Evolutionary conservation across 2,888 invertebrate genomes (phyloP).

Genomic region (Caenorhabditis zanzibari): DNA sequence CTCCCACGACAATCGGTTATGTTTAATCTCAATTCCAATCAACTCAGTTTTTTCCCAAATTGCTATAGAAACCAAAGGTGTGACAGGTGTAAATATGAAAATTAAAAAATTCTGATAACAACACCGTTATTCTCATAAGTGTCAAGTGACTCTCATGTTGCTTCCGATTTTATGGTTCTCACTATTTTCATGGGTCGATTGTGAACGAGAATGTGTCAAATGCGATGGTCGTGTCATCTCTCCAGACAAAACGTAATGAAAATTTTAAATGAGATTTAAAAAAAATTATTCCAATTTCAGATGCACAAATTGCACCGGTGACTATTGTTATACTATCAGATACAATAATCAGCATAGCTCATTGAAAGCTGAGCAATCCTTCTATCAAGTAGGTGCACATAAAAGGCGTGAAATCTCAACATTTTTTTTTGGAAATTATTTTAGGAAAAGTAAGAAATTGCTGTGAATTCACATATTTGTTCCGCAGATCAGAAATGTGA

Average conservation of each 20-base stretch:
- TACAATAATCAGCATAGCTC: conserved; percentile 15
- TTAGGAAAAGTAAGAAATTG: too few species aligned
- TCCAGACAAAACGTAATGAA: conserved; percentile 46
- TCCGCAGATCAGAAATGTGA: too few species aligned
- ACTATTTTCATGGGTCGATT: conserved; percentile 20
- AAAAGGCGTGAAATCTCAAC: too few species aligned
- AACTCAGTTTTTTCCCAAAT: neutral
- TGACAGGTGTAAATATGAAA: conserved; percentile 40
- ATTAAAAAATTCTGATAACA: neutral
- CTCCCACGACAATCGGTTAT: conserved; percentile 4
- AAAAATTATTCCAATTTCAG: conserved; percentile 18
- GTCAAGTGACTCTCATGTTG: conserved; percentile 38
- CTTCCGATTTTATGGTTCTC: conserved; percentile 42
- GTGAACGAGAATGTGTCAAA: conserved; percentile 39
- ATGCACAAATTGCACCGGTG: conserved; percentile 52
- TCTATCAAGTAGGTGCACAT: conserved; percentile 43
- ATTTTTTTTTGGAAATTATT: too few species aligned
- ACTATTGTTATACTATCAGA: conserved; percentile 36
- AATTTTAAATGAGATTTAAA: neutral
- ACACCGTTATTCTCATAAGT: neutral
- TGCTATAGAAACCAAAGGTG: conserved; percentile 38
- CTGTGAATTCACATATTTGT: too few species aligned
- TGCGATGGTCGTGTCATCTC: conserved; percentile 40
- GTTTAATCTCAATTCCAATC: neutral
- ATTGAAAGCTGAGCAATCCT: conserved; percentile 13